phyloP scores from a whole-genome alignment of 1,140 invertebrate genomes.

The Lordiphosa clarofinis region DNA sequence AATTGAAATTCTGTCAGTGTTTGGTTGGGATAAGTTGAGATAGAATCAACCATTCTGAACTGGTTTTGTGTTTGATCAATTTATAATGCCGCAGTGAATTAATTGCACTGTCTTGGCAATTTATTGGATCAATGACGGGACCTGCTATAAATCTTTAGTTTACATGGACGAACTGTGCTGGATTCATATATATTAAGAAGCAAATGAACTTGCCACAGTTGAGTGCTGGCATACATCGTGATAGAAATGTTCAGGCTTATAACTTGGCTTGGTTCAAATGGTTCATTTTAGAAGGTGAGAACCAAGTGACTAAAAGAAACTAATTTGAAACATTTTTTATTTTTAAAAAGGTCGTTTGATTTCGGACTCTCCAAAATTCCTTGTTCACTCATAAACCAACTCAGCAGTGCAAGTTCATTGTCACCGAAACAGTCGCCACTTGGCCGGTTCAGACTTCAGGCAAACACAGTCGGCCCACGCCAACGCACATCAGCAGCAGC shows the following conservation, averaged over 20 bases:
- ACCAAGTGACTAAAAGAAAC: too few relatives aligned
- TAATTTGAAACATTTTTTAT: too few relatives aligned
- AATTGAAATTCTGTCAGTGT: background rate
- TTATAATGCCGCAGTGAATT: slow-evolving; percentile 44
- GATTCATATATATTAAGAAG: background rate
- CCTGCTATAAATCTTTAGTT: too few relatives aligned
- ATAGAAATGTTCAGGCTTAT: too few relatives aligned
- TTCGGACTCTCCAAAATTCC: too few relatives aligned
- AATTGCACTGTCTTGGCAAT: slow-evolving; percentile 42
- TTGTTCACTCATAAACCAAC: too few relatives aligned
- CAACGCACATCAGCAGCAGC: slow-evolving; percentile 32
- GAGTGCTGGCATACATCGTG: too few relatives aligned
- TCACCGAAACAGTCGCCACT: slow-evolving; percentile 21
- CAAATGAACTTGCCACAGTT: slow-evolving; percentile 7
- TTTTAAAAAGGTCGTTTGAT: too few relatives aligned
- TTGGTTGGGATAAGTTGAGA: background rate
- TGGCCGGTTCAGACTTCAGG: slow-evolving; percentile 2
- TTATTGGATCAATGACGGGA: slow-evolving; percentile 25
- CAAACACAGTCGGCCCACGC: background rate
- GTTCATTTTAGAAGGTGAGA: too few relatives aligned
- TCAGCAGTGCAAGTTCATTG: slow-evolving; percentile 68
- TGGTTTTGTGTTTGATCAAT: slow-evolving; percentile 27
- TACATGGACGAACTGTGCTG: too few relatives aligned
- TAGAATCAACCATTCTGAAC: slow-evolving; percentile 30
- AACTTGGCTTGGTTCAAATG: too few relatives aligned